Conservation (phyloP, 2,797 vertebrate species). For the Trematomus bernacchii region DNA sequence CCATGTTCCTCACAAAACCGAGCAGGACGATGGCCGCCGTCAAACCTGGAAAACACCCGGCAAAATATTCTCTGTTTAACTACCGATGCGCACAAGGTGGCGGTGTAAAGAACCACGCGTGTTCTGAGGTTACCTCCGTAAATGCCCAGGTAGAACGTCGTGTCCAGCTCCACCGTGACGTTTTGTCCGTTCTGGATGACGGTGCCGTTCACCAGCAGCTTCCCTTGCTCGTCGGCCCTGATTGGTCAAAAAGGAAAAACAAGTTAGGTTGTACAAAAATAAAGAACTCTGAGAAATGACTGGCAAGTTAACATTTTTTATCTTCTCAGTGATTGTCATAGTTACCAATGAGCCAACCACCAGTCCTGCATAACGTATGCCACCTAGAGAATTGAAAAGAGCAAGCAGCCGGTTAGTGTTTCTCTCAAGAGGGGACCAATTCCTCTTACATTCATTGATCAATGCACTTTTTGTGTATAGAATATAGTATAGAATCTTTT, state of each 20-base stretch:
- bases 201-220: slow-evolving; percentile 47
- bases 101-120: background rate
- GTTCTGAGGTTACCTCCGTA: slow-evolving; percentile 75
- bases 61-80: background rate
- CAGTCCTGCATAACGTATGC: slow-evolving; percentile 93
- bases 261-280: background rate
- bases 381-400: slow-evolving; percentile 76
- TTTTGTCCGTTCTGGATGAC: slow-evolving; percentile 28
- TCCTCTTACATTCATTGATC: too few species aligned
- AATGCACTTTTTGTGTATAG: too few species aligned
- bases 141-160: slow-evolving; percentile 77
- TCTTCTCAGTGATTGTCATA: background rate
- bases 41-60: slow-evolving; percentile 83
- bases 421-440: background rate
- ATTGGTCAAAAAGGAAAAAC: background rate
- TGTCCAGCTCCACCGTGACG: slow-evolving; percentile 65
- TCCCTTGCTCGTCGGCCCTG: slow-evolving; percentile 81
- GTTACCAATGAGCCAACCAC: slow-evolving; percentile 97
- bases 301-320: background rate
- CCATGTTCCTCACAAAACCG: slow-evolving; percentile 86
- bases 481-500: too few species aligned
- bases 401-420: background rate
- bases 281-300: background rate
- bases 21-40: slow-evolving; percentile 88
- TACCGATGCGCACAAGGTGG: background rate